These are phyloP conservation scores for Amiota minor DNA, from an alignment of 2,888 invertebrate genomes.

Conservation along the genomic window DNA sequence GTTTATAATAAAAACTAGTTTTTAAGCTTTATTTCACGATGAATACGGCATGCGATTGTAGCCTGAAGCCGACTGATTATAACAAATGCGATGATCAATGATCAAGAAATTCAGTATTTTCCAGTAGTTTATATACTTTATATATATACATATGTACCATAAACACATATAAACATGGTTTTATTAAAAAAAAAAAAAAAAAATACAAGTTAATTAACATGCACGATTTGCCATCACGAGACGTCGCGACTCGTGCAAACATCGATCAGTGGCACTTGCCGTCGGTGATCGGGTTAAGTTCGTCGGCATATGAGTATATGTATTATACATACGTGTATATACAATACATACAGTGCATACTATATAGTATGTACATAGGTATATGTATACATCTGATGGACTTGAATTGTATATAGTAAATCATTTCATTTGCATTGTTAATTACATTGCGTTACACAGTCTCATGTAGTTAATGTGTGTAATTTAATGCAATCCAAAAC, in stretches of 20 bases:
- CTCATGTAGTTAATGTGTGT: slow-evolving; percentile 11
- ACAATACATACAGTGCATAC: slow-evolving; percentile 3
- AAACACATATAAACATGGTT: too few species aligned
- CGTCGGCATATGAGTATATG: too few species aligned
- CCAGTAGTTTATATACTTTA: too few species aligned
- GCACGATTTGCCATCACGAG: slow-evolving; percentile 21
- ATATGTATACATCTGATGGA: not conserved
- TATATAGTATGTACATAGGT: too few species aligned
- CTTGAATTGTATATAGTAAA: slow-evolving; percentile 5
- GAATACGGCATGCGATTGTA: too few species aligned
- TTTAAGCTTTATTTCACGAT: too few species aligned
- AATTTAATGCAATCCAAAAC: slow-evolving; percentile 2
- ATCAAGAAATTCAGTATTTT: too few species aligned
- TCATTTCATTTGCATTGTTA: not conserved
- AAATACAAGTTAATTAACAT: slow-evolving; percentile 10
- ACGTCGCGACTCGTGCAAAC: not conserved
- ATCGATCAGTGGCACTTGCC: not conserved
- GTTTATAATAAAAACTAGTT: too few species aligned
- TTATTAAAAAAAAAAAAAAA: too few species aligned
- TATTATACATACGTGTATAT: not conserved
- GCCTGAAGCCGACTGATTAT: too few species aligned
- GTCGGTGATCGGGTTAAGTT: not conserved
- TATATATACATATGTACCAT: too few species aligned
- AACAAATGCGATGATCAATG: too few species aligned
- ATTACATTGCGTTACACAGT: not conserved